Conservation (phyloP, 2,797 vertebrate species). For the Lepus oiostolus region DNA sequence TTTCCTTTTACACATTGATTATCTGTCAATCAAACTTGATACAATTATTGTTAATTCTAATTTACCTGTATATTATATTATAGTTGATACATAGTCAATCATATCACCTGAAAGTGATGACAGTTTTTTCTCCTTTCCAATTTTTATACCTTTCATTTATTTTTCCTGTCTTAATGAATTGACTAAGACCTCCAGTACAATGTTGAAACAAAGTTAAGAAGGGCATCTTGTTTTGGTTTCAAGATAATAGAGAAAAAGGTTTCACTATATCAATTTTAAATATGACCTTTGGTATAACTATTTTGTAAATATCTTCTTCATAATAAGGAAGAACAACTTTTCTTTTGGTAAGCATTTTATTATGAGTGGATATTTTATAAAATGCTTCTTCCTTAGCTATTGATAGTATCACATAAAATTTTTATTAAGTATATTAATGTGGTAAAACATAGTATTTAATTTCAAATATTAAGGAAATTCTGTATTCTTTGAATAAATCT, state of each 20-base stretch:
- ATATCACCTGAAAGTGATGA: conserved; percentile 44
- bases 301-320: neutral
- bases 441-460: conserved; percentile 3
- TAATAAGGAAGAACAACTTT: neutral
- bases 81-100: neutral
- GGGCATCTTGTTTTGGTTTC: conserved; percentile 11
- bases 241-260: neutral
- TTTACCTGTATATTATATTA: conserved; percentile 20
- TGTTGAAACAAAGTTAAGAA: conserved; percentile 6
- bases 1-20: conserved; percentile 29
- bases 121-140: neutral
- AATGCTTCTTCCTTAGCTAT: neutral
- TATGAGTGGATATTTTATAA: neutral
- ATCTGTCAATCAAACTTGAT: neutral
- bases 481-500: conserved; percentile 27
- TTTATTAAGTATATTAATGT: neutral
- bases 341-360: conserved; percentile 29
- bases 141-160: neutral
- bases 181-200: neutral
- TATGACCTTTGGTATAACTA: neutral
- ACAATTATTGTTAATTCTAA: conserved; percentile 20
- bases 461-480: too few species aligned
- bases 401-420: conserved; percentile 19
- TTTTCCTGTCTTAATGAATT: neutral
- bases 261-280: conserved; percentile 52